Evolutionary conservation across 2,888 invertebrate species (phyloP), one percentile per base, ranked within the genome.

Genomic region (Himalopsyche japonica): DNA sequence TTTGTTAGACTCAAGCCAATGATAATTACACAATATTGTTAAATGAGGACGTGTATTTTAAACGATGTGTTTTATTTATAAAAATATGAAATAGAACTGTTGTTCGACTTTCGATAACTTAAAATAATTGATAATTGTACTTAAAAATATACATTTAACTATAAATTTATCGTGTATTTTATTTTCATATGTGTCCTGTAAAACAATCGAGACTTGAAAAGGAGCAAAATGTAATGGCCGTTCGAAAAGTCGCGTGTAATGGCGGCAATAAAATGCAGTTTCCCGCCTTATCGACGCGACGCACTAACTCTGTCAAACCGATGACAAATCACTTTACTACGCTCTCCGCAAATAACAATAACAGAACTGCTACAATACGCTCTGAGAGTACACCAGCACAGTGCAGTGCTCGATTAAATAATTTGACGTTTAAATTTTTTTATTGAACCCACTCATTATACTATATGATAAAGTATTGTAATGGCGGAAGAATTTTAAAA

Each of bases 251-350:
- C 34, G 76, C 34, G 32, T 78, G 78, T 78, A 78, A 78, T 78
- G 37, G 83, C 83, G 47, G 70, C n/a, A 18, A 37, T 57, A 70
- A 70, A 76, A 32, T 30, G 43, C 64, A 37, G 30, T 47, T 48
- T 80, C 76, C 64, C 81, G 34, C 79, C 85, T 85, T 85, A 85
- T 85, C 85, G 78, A 32, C 32, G 47, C 83, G 24, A 83, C 57
- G 57, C 57, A 57, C 57, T 85, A 85, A 85, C 83, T 83, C 83
- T 85, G 85, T 83, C 85, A 85, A 81, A 82, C 57, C 57, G 24
- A 24, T 85, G 85, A 85, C 85, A 85, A 85, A 85, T 82, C 79
- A 81, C 81, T 64, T 70, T 47, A 78, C 81, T 81, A 80, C 79
- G 82, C 37, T 37, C 34, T 78, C 78, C 57, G 57, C 57, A 57